These are phyloP conservation scores for Lithophane socia DNA, from an alignment of 2,888 invertebrate species.

Conservation along the genomic window DNA sequence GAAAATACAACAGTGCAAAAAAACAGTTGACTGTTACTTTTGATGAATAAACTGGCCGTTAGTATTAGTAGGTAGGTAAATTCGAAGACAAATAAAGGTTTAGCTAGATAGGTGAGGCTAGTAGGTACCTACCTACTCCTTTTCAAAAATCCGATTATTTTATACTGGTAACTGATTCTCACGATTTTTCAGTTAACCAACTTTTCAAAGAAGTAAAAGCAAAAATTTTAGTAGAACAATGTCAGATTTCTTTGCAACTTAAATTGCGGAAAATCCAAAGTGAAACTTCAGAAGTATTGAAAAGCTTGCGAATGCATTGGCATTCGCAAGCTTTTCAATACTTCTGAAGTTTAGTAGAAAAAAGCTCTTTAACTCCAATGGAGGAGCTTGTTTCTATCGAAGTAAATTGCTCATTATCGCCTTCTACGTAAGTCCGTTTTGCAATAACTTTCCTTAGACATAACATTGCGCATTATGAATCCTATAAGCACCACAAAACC, in stretches of 20 bases:
- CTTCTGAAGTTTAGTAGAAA: too few relatives aligned
- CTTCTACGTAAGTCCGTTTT: neutral
- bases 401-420: neutral
- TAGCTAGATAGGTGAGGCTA: neutral
- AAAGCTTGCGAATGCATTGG: constrained; percentile 3
- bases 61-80: neutral
- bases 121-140: neutral
- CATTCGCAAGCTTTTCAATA: too few relatives aligned
- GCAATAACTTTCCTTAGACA: neutral
- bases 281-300: neutral
- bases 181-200: neutral
- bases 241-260: constrained; percentile 12
- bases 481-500: constrained; percentile 10
- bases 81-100: neutral
- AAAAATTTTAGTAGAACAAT: neutral
- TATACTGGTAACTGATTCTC: neutral
- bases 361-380: too few relatives aligned
- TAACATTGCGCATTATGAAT: constrained; percentile 1
- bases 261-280: constrained; percentile 4
- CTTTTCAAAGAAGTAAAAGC: neutral
- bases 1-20: too few relatives aligned
- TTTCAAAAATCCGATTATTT: neutral
- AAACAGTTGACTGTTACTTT: too few relatives aligned
- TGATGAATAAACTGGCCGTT: too few relatives aligned
- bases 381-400: neutral